A percentile compares a stretch with the other conserved stretches of the same genome.
These are phyloP conservation scores for Diglossa cyanea DNA, from an alignment of 2,797 vertebrate species.

Conservation along the genomic window DNA sequence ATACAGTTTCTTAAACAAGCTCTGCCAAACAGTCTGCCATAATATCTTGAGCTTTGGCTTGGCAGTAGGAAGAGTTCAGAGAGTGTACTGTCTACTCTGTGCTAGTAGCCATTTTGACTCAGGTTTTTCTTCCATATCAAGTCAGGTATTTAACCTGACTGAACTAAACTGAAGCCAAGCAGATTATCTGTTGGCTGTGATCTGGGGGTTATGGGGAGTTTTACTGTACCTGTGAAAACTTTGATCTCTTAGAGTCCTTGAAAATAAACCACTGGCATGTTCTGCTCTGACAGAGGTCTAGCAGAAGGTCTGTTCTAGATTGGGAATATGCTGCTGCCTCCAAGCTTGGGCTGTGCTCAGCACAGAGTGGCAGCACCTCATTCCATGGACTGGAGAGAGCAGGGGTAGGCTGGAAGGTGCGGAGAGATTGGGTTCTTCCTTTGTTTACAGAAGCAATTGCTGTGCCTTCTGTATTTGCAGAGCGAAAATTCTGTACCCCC, in stretches of 20 bases:
- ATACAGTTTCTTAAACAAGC: not conserved
- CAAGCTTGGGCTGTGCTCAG: not conserved
- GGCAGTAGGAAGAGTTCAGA: not conserved
- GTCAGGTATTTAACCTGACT: not conserved
- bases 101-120: not conserved
- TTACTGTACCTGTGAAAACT: not conserved
- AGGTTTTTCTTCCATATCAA: not conserved
- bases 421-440: not conserved
- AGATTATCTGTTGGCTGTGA: not conserved
- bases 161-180: not conserved
- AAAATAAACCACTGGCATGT: not conserved
- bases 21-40: not conserved
- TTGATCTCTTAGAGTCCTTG: not conserved
- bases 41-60: not conserved
- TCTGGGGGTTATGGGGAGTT: not conserved
- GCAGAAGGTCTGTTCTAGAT: not conserved
- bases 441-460: fast-evolving
- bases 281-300: not conserved
- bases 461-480: fast-evolving
- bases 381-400: not conserved
- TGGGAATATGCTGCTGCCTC: not conserved
- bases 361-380: not conserved
- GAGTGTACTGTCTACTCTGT: not conserved
- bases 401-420: not conserved
- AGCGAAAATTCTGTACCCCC: not conserved